Percentiles rank a stretch among this genome's conserved stretches.
Conservation (phyloP, 2,797 vertebrate genomes). For the Australoheros facetus region DNA sequence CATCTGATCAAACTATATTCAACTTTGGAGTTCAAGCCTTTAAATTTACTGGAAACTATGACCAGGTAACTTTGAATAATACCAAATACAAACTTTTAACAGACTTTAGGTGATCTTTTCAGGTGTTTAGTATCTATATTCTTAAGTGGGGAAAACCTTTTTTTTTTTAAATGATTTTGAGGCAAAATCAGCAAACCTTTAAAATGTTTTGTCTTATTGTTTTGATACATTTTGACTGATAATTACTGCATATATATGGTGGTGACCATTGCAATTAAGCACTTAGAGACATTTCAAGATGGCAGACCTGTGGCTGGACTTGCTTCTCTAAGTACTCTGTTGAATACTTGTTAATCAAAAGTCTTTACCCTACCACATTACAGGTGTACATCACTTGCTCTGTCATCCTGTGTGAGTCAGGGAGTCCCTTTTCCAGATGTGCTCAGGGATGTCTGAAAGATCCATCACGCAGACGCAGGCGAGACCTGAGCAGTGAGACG, state of each 20-base stretch:
- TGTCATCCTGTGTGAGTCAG: constrained; percentile 74
- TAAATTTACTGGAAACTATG: constrained; percentile 74
- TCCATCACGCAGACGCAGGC: constrained; percentile 45
- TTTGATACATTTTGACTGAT: not conserved
- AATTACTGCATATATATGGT: too few relatives aligned
- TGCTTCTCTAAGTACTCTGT: too few relatives aligned
- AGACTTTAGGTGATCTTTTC: not conserved
- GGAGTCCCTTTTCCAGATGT: constrained; percentile 72
- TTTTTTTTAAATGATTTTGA: not conserved
- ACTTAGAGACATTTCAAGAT: not conserved
- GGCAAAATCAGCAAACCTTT: not conserved
- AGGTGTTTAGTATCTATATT: not conserved
- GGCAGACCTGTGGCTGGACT: not conserved
- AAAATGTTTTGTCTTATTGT: rapidly evolving
- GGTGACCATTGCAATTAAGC: rapidly evolving
- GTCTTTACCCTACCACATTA: not conserved
- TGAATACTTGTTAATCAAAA: not conserved
- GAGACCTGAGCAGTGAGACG: constrained; percentile 58
- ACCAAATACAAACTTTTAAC: not conserved
- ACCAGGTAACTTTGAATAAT: constrained; percentile 65
- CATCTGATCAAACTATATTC: constrained; percentile 35
- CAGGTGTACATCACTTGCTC: constrained; percentile 81
- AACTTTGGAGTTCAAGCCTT: constrained; percentile 77
- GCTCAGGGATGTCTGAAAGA: constrained; percentile 68
- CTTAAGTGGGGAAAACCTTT: not conserved